Evolutionary conservation across 2,888 invertebrate species (phyloP).

Genomic region (Hirtodrosophila histrioides): DNA sequence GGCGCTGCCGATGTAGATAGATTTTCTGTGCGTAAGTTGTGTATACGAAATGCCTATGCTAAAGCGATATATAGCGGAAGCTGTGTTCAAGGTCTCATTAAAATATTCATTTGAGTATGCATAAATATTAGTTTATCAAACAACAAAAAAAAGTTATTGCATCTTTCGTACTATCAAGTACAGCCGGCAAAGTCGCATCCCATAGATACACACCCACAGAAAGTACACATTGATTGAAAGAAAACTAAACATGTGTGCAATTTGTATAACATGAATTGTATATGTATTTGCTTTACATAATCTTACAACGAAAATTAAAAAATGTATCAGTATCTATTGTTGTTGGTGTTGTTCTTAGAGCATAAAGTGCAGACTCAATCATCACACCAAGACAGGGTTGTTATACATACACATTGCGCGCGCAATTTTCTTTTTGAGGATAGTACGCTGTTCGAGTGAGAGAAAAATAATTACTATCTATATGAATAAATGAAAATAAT

Average conservation of each 20-base stretch:
- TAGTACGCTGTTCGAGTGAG: slow-evolving; percentile 1
- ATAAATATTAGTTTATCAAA: too few relatives aligned
- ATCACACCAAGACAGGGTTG: slow-evolving; percentile 46
- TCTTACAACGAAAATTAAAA: slow-evolving; percentile 1
- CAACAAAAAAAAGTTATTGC: too few relatives aligned
- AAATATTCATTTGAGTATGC: too few relatives aligned
- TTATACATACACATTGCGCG: slow-evolving; percentile 34
- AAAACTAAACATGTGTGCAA: not conserved
- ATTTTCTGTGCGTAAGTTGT: slow-evolving; percentile 36
- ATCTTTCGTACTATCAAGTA: too few relatives aligned
- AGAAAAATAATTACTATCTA: not conserved
- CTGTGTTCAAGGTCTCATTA: not conserved
- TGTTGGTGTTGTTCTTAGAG: slow-evolving; percentile 7
- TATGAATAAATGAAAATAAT: not conserved
- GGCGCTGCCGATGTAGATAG: slow-evolving; percentile 66
- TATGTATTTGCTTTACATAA: slow-evolving; percentile 19
- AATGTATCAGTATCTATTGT: not conserved
- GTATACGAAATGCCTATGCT: slow-evolving; percentile 39
- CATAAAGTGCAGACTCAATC: slow-evolving; percentile 33
- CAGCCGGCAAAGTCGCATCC: not conserved
- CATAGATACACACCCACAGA: not conserved
- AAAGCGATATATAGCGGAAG: not conserved
- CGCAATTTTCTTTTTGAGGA: slow-evolving; percentile 22
- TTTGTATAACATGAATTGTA: not conserved
- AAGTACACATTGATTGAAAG: not conserved